A percentile compares a stretch with the other conserved stretches of the same genome.
Conservation (phyloP, 2,888 invertebrate genomes). For the Pecten maximus region DNA sequence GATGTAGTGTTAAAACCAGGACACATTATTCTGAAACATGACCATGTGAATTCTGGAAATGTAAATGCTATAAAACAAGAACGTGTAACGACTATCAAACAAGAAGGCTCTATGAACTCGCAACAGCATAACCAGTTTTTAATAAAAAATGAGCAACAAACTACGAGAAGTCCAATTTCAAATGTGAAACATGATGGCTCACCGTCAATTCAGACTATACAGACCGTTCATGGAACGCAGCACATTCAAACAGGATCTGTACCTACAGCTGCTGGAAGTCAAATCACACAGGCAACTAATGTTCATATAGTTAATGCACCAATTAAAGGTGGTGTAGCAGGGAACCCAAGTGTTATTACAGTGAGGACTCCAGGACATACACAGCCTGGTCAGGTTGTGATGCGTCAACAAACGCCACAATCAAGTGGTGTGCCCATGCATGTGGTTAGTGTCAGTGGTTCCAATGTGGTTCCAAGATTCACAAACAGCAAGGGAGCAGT, state of each 20-base stretch:
- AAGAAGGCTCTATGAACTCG: conserved; percentile 16
- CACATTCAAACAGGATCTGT: conserved; percentile 38
- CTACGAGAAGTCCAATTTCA: not conserved
- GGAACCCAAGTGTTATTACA: conserved; percentile 73
- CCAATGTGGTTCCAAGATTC: conserved; percentile 46
- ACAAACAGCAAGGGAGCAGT: conserved; percentile 63
- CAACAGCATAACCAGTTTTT: conserved; percentile 27
- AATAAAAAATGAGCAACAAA: conserved; percentile 7
- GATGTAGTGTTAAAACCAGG: conserved; percentile 32
- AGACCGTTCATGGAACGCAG: conserved; percentile 54
- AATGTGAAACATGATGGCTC: conserved; percentile 20
- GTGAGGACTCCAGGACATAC: conserved; percentile 68
- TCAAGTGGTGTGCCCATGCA: conserved; percentile 64
- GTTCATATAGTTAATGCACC: conserved; percentile 69
- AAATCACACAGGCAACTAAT: conserved; percentile 65
- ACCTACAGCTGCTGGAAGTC: conserved; percentile 47
- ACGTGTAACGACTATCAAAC: conserved; percentile 8
- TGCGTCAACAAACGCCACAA: conserved; percentile 66
- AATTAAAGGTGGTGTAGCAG: conserved; percentile 58
- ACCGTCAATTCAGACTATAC: conserved; percentile 52
- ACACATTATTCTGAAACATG: conserved; percentile 27
- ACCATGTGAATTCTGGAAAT: not conserved
- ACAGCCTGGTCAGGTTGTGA: conserved; percentile 69
- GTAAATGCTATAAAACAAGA: conserved; percentile 17
- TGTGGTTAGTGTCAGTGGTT: conserved; percentile 66